Percentiles rank a stretch among this genome's conserved stretches.
Evolutionary conservation across 2,888 invertebrate species (phyloP).

Genomic region (Dryococelus australis): DNA sequence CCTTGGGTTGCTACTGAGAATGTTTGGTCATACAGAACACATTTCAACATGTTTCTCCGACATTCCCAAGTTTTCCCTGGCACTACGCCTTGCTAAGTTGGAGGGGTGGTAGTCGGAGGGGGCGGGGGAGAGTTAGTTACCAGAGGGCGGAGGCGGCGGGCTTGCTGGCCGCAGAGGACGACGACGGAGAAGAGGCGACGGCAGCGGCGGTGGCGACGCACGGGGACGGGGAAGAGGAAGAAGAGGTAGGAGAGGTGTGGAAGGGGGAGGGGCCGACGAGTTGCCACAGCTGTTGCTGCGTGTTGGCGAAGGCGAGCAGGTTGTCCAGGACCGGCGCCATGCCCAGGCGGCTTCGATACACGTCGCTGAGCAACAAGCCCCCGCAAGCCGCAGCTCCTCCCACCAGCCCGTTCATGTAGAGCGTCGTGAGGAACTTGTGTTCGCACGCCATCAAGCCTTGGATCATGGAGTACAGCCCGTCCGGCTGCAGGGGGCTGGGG

Average conservation of each 20-base stretch:
- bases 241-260: neutral
- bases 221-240: neutral
- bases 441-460: slow-evolving; percentile 58
- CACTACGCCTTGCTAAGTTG: too few relatives aligned
- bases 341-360: slow-evolving; percentile 19
- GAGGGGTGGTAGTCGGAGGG: too few relatives aligned
- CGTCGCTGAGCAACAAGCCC: slow-evolving; percentile 31
- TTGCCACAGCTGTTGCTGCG: slow-evolving; percentile 49
- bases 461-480: slow-evolving; percentile 58
- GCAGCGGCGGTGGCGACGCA: neutral
- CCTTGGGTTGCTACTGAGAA: too few relatives aligned
- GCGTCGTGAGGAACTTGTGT: slow-evolving; percentile 59
- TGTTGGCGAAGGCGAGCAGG: slow-evolving; percentile 41
- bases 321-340: slow-evolving; percentile 36
- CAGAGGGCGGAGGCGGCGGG: too few relatives aligned
- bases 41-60: too few relatives aligned
- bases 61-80: too few relatives aligned
- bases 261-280: too few relatives aligned
- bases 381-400: slow-evolving; percentile 30
- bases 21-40: too few relatives aligned
- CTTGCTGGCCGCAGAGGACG: neutral
- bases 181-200: neutral
- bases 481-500: slow-evolving; percentile 45
- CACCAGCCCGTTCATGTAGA: slow-evolving; percentile 60
- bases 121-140: too few relatives aligned